Evolutionary conservation across 2,113 vertebrate species (phyloP).

Genomic region (Pholis gunnellus): DNA sequence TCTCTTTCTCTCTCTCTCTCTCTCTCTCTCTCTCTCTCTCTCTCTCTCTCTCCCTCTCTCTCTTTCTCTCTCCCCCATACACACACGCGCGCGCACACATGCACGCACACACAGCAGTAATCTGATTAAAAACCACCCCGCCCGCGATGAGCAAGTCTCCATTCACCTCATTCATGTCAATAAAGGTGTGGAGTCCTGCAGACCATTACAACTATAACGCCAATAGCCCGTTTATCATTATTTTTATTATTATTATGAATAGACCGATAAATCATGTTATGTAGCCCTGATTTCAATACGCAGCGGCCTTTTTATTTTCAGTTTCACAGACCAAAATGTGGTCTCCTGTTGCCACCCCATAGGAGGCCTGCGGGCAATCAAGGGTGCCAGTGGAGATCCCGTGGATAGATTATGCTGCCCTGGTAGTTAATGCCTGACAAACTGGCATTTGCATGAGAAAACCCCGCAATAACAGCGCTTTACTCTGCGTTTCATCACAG

Average conservation of each 20-base stretch:
- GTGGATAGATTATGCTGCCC: slow-evolving; percentile 64
- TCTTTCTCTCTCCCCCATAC: neutral
- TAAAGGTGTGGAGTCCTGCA: slow-evolving; percentile 19
- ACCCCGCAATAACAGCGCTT: slow-evolving; percentile 49
- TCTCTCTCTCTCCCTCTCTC: neutral
- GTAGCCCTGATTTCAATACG: neutral
- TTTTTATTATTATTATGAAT: neutral
- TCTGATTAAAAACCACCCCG: slow-evolving; percentile 72
- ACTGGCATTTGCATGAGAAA: slow-evolving; percentile 80
- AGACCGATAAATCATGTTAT: neutral
- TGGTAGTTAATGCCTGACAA: slow-evolving; percentile 66
- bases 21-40: too few relatives aligned
- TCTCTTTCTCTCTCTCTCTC: neutral
- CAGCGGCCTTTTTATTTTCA: neutral
- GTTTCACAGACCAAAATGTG: slow-evolving; percentile 5
- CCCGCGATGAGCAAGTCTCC: slow-evolving; percentile 43
- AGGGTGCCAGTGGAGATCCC: slow-evolving; percentile 66
- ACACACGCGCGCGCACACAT: slow-evolving; percentile 7
- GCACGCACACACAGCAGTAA: slow-evolving; percentile 58
- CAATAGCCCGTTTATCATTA: neutral
- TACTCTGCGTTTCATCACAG: slow-evolving; percentile 1
- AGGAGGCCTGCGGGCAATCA: slow-evolving; percentile 37
- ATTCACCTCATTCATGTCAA: slow-evolving; percentile 30
- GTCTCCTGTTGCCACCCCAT: slow-evolving; percentile 28
- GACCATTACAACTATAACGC: neutral